Evolutionary conservation across 2,113 vertebrate genomes (phyloP).

Genomic region (Nettapus auritus): DNA sequence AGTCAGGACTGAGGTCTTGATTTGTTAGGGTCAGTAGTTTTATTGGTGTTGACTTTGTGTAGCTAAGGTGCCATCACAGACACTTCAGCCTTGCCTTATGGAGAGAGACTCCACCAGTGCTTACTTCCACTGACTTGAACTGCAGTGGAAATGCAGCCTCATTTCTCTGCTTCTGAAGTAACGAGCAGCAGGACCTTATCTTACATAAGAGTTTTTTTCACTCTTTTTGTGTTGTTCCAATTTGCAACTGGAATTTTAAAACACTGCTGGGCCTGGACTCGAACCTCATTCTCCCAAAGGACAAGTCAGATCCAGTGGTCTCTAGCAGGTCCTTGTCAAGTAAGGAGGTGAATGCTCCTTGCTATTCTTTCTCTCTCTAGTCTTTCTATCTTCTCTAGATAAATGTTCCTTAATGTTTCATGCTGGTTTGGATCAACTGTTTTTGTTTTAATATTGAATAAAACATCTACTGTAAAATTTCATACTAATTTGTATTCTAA

Average conservation of each 20-base stretch:
- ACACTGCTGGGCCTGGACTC: background rate
- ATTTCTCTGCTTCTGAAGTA: background rate
- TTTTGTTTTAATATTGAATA: background rate
- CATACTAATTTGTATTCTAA: background rate
- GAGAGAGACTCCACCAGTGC: background rate
- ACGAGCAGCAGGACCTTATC: background rate
- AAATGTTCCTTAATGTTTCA: background rate
- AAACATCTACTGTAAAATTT: background rate
- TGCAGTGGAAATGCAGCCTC: background rate
- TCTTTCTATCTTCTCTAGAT: background rate
- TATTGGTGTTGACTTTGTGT: background rate
- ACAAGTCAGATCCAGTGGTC: background rate
- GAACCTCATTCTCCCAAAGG: background rate
- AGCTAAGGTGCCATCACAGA: background rate
- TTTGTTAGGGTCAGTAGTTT: background rate
- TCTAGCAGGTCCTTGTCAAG: background rate
- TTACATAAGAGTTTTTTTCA: background rate
- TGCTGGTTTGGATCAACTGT: background rate
- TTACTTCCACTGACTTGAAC: background rate
- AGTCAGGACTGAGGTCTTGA: background rate
- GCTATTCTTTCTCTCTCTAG: background rate
- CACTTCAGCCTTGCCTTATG: rapidly evolving
- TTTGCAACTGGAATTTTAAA: background rate
- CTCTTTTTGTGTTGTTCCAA: background rate
- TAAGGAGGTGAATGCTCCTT: background rate